These are phyloP conservation scores for Spermophilus dauricus DNA, from an alignment of 2,113 vertebrate genomes.

Conservation along the genomic window DNA sequence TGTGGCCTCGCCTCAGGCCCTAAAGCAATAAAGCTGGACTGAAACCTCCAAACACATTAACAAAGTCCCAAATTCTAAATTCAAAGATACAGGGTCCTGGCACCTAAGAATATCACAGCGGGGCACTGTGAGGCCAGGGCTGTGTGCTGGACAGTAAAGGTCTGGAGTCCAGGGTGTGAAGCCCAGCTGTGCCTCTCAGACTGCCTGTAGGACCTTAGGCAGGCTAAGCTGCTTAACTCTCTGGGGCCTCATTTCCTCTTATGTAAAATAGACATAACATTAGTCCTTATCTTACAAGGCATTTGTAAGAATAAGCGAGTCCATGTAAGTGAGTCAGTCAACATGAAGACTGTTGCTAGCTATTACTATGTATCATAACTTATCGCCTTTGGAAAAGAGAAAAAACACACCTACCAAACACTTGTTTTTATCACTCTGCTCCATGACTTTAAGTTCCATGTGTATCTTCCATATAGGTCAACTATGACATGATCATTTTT, in stretches of 20 bases:
- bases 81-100: neutral
- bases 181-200: neutral
- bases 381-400: neutral
- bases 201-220: neutral
- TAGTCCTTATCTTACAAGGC: neutral
- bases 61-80: neutral
- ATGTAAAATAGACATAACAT: neutral
- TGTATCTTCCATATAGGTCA: neutral
- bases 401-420: conserved; percentile 26
- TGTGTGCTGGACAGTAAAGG: neutral
- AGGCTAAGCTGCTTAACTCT: neutral
- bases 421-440: neutral
- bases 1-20: neutral
- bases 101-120: neutral
- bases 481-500: neutral
- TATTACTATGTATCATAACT: neutral
- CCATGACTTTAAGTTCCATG: neutral
- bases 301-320: neutral
- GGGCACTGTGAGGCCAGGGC: neutral
- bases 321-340: neutral
- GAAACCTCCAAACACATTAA: conserved; percentile 8
- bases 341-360: neutral
- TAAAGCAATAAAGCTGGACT: neutral
- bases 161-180: neutral
- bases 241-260: neutral